phyloP scores from a whole-genome alignment of 2,888 invertebrate species.

The Lycia hirtaria region DNA sequence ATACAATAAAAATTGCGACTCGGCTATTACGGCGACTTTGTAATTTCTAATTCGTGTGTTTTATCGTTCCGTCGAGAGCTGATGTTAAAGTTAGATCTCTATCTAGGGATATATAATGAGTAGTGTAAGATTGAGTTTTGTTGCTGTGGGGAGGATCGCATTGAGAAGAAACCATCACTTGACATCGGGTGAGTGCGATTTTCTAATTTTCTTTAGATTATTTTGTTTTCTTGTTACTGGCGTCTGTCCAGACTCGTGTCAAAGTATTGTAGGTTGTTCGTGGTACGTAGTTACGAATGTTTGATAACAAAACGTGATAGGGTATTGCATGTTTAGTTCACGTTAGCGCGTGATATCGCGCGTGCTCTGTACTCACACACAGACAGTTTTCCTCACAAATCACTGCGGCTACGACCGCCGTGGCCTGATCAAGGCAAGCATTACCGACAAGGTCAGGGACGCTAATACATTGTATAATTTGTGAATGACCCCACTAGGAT shows the following conservation, averaged over 20 bases:
- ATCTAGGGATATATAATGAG: slow-evolving; percentile 71
- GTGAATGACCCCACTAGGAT: slow-evolving; percentile 27
- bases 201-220: slow-evolving; percentile 35
- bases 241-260: slow-evolving; percentile 67
- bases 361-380: slow-evolving; percentile 2
- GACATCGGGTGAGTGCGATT: slow-evolving; percentile 73
- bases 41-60: slow-evolving; percentile 66
- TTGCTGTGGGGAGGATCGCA: slow-evolving; percentile 79
- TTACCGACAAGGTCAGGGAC: slow-evolving; percentile 42
- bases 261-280: slow-evolving; percentile 43
- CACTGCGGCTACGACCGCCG: slow-evolving; percentile 14
- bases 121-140: slow-evolving; percentile 80
- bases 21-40: slow-evolving; percentile 58
- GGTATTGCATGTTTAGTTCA: slow-evolving; percentile 45
- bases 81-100: slow-evolving; percentile 71
- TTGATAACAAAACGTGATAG: slow-evolving; percentile 74
- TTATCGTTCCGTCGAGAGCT: slow-evolving; percentile 64
- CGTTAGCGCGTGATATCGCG: slow-evolving; percentile 41
- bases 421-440: slow-evolving; percentile 30
- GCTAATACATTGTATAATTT: slow-evolving; percentile 27
- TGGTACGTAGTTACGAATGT: slow-evolving; percentile 56
- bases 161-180: slow-evolving; percentile 78
- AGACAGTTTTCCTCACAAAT: slow-evolving; percentile 28
- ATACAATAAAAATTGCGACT: slow-evolving; percentile 81
- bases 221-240: slow-evolving; percentile 65